Conservation (phyloP, 2,888 invertebrate species). For the Flexamia atlantica region DNA sequence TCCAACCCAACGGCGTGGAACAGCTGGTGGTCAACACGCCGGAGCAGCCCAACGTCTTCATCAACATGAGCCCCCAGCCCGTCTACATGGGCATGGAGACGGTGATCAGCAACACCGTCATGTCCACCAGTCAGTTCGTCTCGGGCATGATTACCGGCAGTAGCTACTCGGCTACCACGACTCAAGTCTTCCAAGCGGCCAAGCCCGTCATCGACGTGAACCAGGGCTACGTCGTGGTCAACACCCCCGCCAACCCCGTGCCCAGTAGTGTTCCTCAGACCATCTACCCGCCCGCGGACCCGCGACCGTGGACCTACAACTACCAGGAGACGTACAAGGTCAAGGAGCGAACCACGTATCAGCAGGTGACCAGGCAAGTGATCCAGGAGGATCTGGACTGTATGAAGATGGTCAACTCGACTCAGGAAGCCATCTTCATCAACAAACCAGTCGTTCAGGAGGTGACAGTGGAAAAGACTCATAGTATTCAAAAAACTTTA, state of each 20-base stretch:
- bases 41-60: slow-evolving; percentile 75
- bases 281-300: slow-evolving; percentile 22
- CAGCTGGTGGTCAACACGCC: slow-evolving; percentile 72
- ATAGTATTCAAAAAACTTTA: slow-evolving; percentile 32
- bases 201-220: slow-evolving; percentile 77
- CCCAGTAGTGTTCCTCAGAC: slow-evolving; percentile 20
- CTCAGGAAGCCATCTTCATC: slow-evolving; percentile 58
- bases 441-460: slow-evolving; percentile 58
- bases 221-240: slow-evolving; percentile 69
- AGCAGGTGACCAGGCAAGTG: slow-evolving; percentile 65
- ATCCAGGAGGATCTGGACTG: slow-evolving; percentile 66
- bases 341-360: slow-evolving; percentile 66
- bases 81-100: slow-evolving; percentile 91
- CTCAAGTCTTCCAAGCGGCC: slow-evolving; percentile 91
- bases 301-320: slow-evolving; percentile 66
- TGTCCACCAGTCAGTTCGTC: slow-evolving; percentile 89
- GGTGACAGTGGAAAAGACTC: slow-evolving; percentile 56
- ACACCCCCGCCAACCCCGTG: slow-evolving; percentile 60
- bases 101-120: slow-evolving; percentile 91
- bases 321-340: slow-evolving; percentile 66
- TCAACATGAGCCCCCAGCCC: slow-evolving; percentile 80
- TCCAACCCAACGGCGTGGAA: slow-evolving; percentile 78
- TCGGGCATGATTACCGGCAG: slow-evolving; percentile 89
- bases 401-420: slow-evolving; percentile 65
- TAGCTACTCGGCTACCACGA: slow-evolving; percentile 90